phyloP scores from a whole-genome alignment of 37 sponge, comb jelly and placozoan species.

The Corticium candelabrum region DNA sequence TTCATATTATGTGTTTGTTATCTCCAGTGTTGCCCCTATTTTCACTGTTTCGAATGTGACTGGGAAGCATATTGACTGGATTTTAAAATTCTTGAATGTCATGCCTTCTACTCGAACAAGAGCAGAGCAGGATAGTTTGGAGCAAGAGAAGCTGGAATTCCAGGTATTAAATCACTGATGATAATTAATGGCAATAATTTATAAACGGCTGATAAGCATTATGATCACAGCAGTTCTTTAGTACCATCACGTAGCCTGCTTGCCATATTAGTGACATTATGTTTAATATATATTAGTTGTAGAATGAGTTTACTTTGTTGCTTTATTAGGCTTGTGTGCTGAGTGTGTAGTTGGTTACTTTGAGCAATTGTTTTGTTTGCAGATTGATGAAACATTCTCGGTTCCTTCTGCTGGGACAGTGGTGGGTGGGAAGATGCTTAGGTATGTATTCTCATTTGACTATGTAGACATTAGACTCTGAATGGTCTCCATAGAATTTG shows the following conservation, averaged over 20 bases:
- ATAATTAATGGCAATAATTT: too few relatives aligned
- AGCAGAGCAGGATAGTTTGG: constrained; percentile 34
- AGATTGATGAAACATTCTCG: constrained; percentile 83
- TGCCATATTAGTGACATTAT: too few relatives aligned
- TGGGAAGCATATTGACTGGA: constrained; percentile 67
- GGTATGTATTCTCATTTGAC: background rate
- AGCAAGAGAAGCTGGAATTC: constrained; percentile 60
- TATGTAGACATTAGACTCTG: too few relatives aligned
- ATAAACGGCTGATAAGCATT: background rate
- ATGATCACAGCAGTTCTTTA: too few relatives aligned
- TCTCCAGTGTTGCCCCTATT: constrained; percentile 62
- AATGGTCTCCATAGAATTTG: too few relatives aligned
- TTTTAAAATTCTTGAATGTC: constrained; percentile 71
- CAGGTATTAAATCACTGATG: constrained; percentile 15
- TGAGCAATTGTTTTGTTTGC: too few relatives aligned
- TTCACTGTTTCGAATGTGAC: constrained; percentile 83
- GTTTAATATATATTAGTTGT: background rate
- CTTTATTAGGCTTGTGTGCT: too few relatives aligned
- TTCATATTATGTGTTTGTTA: background rate
- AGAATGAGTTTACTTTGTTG: too few relatives aligned
- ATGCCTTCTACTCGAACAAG: constrained; percentile 36
- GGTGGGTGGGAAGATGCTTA: constrained; percentile 50
- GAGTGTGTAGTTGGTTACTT: too few relatives aligned
- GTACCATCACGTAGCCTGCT: too few relatives aligned
- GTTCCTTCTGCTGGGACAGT: constrained; percentile 78